phyloP scores from a whole-genome alignment of 1,140 invertebrate genomes.

The Dysdera silvatica region DNA sequence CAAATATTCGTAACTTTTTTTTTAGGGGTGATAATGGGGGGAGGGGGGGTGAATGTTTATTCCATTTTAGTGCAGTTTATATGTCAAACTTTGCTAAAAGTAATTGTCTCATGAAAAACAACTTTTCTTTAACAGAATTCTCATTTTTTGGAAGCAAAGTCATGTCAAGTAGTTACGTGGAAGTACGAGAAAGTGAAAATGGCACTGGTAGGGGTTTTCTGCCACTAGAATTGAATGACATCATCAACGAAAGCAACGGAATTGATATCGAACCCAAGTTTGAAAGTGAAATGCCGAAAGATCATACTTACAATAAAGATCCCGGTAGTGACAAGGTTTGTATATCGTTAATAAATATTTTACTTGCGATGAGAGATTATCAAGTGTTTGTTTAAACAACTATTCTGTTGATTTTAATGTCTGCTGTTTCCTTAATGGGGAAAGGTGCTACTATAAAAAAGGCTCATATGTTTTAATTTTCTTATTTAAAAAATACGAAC shows the following conservation, averaged over 20 bases:
- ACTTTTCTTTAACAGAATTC: neutral
- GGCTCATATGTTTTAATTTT: too few species aligned
- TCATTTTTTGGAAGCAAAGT: neutral
- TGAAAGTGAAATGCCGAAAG: constrained; percentile 16
- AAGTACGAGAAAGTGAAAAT: constrained; percentile 19
- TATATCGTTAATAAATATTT: too few species aligned
- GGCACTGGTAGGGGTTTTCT: constrained; percentile 5
- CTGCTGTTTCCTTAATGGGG: too few species aligned
- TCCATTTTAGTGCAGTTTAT: too few species aligned
- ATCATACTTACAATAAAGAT: constrained; percentile 25
- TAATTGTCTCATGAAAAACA: neutral
- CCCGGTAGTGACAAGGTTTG: constrained; percentile 14
- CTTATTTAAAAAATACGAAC: too few species aligned
- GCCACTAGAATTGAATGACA: constrained; percentile 9
- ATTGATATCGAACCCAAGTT: neutral
- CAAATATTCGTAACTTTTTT: too few species aligned
- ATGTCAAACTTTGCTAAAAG: neutral
- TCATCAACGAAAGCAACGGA: constrained; percentile 14
- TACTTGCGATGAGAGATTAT: too few species aligned
- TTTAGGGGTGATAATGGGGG: too few species aligned
- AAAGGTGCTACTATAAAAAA: too few species aligned
- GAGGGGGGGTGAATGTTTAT: too few species aligned
- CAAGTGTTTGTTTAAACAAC: too few species aligned
- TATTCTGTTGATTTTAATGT: too few species aligned
- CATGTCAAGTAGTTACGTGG: constrained; percentile 24